Conservation (phyloP, 2,888 invertebrate genomes). For the Leptinotarsa juncta region DNA sequence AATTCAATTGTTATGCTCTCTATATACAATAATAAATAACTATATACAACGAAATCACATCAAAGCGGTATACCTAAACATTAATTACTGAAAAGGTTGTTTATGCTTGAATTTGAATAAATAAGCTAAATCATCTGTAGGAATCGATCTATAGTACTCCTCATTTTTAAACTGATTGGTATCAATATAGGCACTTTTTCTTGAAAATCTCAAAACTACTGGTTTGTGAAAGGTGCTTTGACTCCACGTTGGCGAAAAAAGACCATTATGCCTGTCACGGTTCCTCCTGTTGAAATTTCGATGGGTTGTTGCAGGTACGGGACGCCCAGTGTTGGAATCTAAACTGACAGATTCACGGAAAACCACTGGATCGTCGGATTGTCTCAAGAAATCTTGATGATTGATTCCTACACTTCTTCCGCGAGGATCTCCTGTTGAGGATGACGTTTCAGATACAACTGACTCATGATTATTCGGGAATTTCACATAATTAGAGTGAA, state of each 20-base stretch:
- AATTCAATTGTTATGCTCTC: slow-evolving; percentile 21
- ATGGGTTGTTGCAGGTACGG: slow-evolving; percentile 13
- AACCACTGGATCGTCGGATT: slow-evolving; percentile 28
- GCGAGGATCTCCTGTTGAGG: slow-evolving; percentile 28
- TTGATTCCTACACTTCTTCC: not conserved
- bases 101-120: slow-evolving; percentile 57
- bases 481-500: slow-evolving; percentile 34
- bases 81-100: slow-evolving; percentile 41
- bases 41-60: slow-evolving; percentile 30
- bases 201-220: slow-evolving; percentile 59
- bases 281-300: slow-evolving; percentile 44
- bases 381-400: slow-evolving; percentile 24
- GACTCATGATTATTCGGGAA: slow-evolving; percentile 44
- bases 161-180: slow-evolving; percentile 51
- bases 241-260: slow-evolving; percentile 56
- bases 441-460: slow-evolving; percentile 32
- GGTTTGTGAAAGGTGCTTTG: slow-evolving; percentile 55
- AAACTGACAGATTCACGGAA: slow-evolving; percentile 26
- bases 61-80: slow-evolving; percentile 13
- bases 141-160: slow-evolving; percentile 57
- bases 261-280: slow-evolving; percentile 54
- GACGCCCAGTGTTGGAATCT: slow-evolving; percentile 24
- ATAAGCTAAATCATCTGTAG: slow-evolving; percentile 58
- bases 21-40: slow-evolving; percentile 37
- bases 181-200: slow-evolving; percentile 53